These are phyloP conservation scores for Eueremaeus valkanovi DNA, from an alignment of 2,888 invertebrate species.

Conservation along the genomic window DNA sequence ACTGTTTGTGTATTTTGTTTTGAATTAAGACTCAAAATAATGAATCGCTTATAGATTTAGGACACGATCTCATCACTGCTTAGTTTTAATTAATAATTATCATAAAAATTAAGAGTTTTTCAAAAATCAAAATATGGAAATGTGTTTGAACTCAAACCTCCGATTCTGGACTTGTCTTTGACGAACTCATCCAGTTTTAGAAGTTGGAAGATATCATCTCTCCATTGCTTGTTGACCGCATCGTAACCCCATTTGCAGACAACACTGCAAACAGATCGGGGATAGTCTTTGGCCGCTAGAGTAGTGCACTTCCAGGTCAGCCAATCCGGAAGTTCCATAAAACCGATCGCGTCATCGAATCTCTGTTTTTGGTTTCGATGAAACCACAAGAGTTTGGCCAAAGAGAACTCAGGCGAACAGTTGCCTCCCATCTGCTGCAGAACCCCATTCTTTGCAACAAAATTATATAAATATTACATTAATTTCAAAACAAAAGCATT, in stretches of 20 bases:
- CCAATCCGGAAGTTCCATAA: slow-evolving; percentile 90
- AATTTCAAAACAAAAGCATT: no score
- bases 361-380: slow-evolving; percentile 57
- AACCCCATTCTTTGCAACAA: slow-evolving; percentile 59
- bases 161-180: slow-evolving; percentile 54
- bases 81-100: no score
- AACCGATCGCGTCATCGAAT: slow-evolving; percentile 68
- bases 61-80: no score
- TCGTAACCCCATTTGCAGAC: slow-evolving; percentile 91
- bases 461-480: neutral
- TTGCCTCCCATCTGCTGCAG: slow-evolving; percentile 83
- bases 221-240: slow-evolving; percentile 63
- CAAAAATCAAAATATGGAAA: no score
- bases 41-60: no score
- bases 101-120: no score
- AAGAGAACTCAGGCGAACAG: slow-evolving; percentile 94
- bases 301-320: slow-evolving; percentile 69
- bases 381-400: slow-evolving; percentile 88
- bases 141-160: slow-evolving; percentile 13
- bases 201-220: slow-evolving; percentile 63
- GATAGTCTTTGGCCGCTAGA: slow-evolving; percentile 15
- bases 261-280: slow-evolving; percentile 80
- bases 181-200: slow-evolving; percentile 72
- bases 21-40: no score
- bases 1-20: no score